Conservation (phyloP, 2,797 vertebrate species). For the Sternotherus odoratus region DNA sequence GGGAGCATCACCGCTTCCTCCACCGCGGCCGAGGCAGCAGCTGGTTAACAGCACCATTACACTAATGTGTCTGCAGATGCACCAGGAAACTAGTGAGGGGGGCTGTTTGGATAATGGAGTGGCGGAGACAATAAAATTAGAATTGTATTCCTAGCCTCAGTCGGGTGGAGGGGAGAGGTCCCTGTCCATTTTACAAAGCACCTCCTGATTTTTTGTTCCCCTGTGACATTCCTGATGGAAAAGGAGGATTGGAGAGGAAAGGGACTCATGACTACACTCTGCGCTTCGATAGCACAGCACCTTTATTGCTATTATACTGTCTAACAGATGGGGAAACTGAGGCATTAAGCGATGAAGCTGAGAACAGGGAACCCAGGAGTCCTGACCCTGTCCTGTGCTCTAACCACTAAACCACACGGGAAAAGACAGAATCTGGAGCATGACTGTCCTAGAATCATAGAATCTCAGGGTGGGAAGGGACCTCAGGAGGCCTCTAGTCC, state of each 20-base stretch:
- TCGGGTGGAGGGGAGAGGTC: slow-evolving; percentile 38
- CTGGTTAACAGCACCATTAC: slow-evolving; percentile 44
- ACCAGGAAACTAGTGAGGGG: background rate
- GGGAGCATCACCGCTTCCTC: background rate
- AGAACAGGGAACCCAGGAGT: background rate
- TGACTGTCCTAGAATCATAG: slow-evolving; percentile 27
- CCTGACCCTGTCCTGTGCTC: background rate
- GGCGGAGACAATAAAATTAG: slow-evolving; percentile 70
- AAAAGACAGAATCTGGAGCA: background rate
- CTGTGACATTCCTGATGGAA: background rate
- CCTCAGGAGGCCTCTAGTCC: no score
- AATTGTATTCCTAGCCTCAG: slow-evolving; percentile 26
- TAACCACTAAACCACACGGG: background rate
- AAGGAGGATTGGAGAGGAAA: background rate
- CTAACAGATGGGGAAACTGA: background rate
- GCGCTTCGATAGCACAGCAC: fast-evolving
- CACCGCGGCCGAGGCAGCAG: background rate
- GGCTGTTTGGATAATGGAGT: slow-evolving; percentile 60
- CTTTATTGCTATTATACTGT: background rate
- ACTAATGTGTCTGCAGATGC: slow-evolving; percentile 34
- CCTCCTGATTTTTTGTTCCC: slow-evolving; percentile 45
- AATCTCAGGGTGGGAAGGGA: no score
- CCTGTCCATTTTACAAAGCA: slow-evolving; percentile 9
- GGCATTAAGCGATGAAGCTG: fast-evolving
- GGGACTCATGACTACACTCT: background rate